Evolutionary conservation across 1,140 invertebrate genomes (phyloP), one percentile per base, ranked within the genome.

Genomic region (Tachypleus tridentatus): DNA sequence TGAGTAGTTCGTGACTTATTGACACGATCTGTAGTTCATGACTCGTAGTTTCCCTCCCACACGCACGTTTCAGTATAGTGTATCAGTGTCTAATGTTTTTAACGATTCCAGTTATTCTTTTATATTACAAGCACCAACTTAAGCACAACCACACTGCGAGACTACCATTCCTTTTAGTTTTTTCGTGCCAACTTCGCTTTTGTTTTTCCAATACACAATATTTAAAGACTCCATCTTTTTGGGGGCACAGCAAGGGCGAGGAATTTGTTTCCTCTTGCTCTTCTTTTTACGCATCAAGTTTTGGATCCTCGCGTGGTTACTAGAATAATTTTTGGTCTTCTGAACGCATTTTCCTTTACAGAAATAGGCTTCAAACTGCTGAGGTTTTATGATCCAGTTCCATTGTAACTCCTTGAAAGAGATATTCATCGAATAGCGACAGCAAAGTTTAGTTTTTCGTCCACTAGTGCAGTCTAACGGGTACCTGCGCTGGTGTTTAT

Each of bases 361-460:
- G 77, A 88, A 92, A 75, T 89, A 89, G 0, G 89, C 88, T 66
- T 90, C 82, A 74, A 91, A 92, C 0, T 86, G 87, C 8, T 78
- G 79, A 0, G 90, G 91, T 58, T 85, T 80, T 29, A 93, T 82
- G 62, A 94, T 91, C 87, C 89, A 92, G 74, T 90, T 85, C 90
- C 89, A 93, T 57, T 89, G 89, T 56, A 93, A 85, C 50, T 89
- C 87, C 48, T 82, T 82, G 73, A 93, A 93, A 66, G 85, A 86
- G 10, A 93, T 85, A 70, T 87, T 86, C 0, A 93, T 78, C 9
- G 85, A 85, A 73, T 92, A 89, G 50, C 89, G 77, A 72, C 90
- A 93, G 74, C 90, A 93, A 11, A 57, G 49, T 49, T 64, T 64
- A n/a, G 49, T 58, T 54, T 49, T 64, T 64, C 10, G 61, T 54